These are phyloP conservation scores for Andrena cerasifolii DNA, from an alignment of 1,140 invertebrate genomes.

Conservation along the genomic window DNA sequence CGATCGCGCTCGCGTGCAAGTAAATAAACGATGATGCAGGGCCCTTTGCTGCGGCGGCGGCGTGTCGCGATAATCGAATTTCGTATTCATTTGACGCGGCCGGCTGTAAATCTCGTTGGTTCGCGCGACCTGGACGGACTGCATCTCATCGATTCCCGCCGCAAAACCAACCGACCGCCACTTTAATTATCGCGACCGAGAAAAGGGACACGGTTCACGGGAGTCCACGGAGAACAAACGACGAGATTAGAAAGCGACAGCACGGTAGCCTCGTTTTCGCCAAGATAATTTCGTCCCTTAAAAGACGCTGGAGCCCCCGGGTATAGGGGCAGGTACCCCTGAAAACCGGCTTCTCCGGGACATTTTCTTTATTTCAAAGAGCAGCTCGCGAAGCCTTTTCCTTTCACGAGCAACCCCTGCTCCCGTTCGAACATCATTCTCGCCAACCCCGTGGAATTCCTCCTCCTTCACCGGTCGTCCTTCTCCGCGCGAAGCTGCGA, in stretches of 20 bases:
- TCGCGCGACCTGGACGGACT: background rate
- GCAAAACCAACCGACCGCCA: too few relatives aligned
- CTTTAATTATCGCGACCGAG: constrained; percentile 21
- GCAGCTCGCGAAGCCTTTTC: constrained; percentile 28
- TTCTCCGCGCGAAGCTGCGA: background rate
- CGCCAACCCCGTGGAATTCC: background rate
- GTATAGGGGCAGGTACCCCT: background rate
- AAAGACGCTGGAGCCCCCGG: background rate
- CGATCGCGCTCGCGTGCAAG: background rate
- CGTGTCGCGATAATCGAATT: constrained; percentile 37
- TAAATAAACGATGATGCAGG: constrained; percentile 35
- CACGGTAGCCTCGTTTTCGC: constrained; percentile 20
- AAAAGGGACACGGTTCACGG: background rate
- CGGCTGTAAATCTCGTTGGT: constrained; percentile 1
- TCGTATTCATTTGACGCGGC: constrained; percentile 18
- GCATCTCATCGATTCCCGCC: background rate
- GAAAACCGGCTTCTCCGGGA: background rate
- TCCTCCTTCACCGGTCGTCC: too few relatives aligned
- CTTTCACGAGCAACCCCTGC: background rate
- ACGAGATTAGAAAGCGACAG: constrained; percentile 22
- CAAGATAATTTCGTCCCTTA: constrained; percentile 21
- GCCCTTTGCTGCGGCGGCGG: background rate
- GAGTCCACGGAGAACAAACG: background rate
- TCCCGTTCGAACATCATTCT: constrained; percentile 19
- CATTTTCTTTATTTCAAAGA: constrained; percentile 31